Evolutionary conservation across 2,888 invertebrate genomes (phyloP), one percentile per base, ranked within the genome.

Genomic region (Yponomeuta sedellus): DNA sequence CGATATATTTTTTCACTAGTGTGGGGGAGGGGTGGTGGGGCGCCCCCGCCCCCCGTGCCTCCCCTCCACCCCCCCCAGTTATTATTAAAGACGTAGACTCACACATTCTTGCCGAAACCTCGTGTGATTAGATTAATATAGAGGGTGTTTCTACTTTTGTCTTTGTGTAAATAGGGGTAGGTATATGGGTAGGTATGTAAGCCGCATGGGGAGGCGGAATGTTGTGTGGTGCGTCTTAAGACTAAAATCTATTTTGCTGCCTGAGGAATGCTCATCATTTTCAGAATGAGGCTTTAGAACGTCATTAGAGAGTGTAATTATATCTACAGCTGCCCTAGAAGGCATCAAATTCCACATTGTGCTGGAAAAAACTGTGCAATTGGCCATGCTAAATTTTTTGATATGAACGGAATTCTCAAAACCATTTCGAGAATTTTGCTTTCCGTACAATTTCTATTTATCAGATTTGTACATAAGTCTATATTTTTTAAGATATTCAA

Each of bases 1-100:
- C 86, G 88, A 88, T 89, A 89, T 90, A 89, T 91, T 91, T 91
- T 91, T 91, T 89, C 90, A 90, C 88, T 90, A 91, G 90, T 83
- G 81, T 82, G 80, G 70, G 76, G 75, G 71, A 70, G 73, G 67
- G 69, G 70, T 67, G 68, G 20, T 52, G 68, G 67, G 71, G 66
- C 69, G 65, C 70, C 68, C 70, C 71, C 69, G 69, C 67, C 74
- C 70, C 68, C 71, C 71, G 69, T 70, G 71, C 70, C 71, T 68
- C 69, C 64, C 68, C 16, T 52, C 12, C 12, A 52, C 66, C 76
- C 80, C n/a, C 83, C 88, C 86, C 85, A 81, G 90, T 90, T 91
- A 91, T 91, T 91, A 91, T 91, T 91, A 91, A 91, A 91, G 90
- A 90, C 88, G 88, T 83, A 85, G 80, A 88, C 90, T 84, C 90